Evolutionary conservation across 2,113 vertebrate genomes (phyloP).

Genomic region (Meles meles): DNA sequence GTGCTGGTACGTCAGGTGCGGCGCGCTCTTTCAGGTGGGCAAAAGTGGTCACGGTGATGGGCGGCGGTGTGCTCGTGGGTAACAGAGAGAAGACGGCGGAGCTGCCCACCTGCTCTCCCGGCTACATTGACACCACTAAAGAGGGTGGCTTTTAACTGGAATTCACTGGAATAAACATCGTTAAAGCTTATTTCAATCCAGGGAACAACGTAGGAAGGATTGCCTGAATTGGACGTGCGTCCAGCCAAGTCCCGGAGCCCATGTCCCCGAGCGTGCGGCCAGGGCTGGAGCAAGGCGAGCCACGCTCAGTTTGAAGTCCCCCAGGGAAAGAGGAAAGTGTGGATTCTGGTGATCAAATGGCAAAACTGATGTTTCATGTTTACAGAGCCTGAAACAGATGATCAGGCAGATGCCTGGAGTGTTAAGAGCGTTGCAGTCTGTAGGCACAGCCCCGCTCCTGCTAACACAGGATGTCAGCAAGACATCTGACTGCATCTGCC

Average conservation of each 20-base stretch:
- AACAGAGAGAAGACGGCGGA: neutral
- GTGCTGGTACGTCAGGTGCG: accelerated
- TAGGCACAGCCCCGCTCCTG: neutral
- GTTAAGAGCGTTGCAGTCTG: neutral
- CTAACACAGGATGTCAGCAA: neutral
- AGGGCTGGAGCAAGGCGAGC: accelerated
- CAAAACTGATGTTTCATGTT: neutral
- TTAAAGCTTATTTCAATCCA: neutral
- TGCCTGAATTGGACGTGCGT: accelerated
- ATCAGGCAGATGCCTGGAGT: neutral
- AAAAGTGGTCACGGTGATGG: accelerated
- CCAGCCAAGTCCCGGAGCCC: neutral
- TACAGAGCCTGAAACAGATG: neutral
- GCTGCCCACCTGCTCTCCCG: neutral
- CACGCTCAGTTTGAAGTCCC: neutral
- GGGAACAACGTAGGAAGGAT: neutral
- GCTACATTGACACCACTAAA: neutral
- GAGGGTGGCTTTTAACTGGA: neutral
- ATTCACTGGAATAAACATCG: neutral
- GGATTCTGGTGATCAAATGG: neutral
- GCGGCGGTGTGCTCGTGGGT: neutral
- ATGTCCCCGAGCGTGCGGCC: accelerated
- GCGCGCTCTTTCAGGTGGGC: accelerated
- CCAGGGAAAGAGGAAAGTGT: neutral
- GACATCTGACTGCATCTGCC: neutral